Base-by-base conservation (phyloP, 2,888 invertebrate genomes). In the Noctua comes region DNA sequence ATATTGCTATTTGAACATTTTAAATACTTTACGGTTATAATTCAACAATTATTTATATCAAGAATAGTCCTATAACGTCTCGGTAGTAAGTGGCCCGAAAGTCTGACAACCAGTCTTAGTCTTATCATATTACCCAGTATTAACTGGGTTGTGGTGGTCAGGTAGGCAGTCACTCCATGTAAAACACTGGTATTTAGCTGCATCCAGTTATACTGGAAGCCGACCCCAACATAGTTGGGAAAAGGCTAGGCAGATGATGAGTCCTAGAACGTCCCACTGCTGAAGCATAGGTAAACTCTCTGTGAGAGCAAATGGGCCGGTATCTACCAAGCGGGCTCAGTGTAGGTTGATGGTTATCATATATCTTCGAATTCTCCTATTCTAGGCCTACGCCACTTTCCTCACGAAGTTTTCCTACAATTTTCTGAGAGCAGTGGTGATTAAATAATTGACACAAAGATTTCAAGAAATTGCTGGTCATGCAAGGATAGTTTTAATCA, bases 241-340 rank as follows among this genome's bases (percentile, higher is more conserved):
- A 46, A 16, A 13, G 46, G 13, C 16, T 46, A 16, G 16, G 46
- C 5, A 46, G 16, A 46, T 46, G 16, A 48, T 18, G 46, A n/a
- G 4, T 57, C 27, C 57, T n/a, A 27, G 16, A 57, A 57, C n/a
- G 3, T n/a, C 57, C n/a, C n/a, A 57, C 11, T 57, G 57, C n/a
- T n/a, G 11, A n/a, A 1, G 13, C 1, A n/a, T 10, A 11, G 11
- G 11, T 0, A 57, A 1, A 11, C n/a, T 24, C n/a, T 57, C 1
- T n/a, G n/a, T n/a, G n/a, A n/a, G 57, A 3, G 11, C n/a, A 11
- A 5, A n/a, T n/a, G 24, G 54, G 24, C 10, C 0, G 24, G 24
- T 21, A 54, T 54, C 54, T 1, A 57, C 57, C 57, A 13, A 57
- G n/a, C n/a, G 1, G n/a, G n/a, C 54, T 11, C 11, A 54, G 4